Percentiles rank a stretch among this genome's conserved stretches.
Conservation (phyloP, 1,140 invertebrate species). For the Leptinotarsa defecta region DNA sequence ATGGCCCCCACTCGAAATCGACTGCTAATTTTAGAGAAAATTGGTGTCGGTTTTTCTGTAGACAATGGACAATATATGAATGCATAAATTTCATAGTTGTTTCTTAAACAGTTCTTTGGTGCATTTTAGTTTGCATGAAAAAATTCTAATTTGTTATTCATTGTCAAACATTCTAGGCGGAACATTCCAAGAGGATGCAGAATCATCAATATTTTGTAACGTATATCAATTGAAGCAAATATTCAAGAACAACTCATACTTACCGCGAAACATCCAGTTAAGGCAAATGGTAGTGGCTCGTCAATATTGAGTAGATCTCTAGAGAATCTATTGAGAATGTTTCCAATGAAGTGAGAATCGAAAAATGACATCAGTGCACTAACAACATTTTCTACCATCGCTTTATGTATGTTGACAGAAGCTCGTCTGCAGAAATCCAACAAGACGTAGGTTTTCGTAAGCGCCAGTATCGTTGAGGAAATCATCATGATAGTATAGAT, state of each 20-base stretch:
- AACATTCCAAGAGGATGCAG: no score
- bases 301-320: slow-evolving; percentile 48
- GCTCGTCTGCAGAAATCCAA: slow-evolving; percentile 45
- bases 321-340: slow-evolving; percentile 49
- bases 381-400: slow-evolving; percentile 40
- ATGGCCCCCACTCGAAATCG: no score
- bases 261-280: slow-evolving; percentile 42
- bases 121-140: no score
- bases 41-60: no score
- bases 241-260: slow-evolving; percentile 16
- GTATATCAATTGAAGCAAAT: no score
- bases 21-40: no score
- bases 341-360: slow-evolving; percentile 48
- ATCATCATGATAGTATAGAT: slow-evolving; percentile 34
- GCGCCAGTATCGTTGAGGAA: slow-evolving; percentile 20
- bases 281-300: slow-evolving; percentile 42
- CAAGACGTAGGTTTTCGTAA: slow-evolving; percentile 54
- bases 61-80: no score
- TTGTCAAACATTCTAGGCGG: no score
- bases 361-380: slow-evolving; percentile 49
- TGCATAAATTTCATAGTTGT: no score
- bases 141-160: no score
- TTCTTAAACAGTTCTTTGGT: no score
- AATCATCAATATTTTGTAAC: no score
- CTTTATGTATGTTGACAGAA: slow-evolving; percentile 45